phyloP scores from a whole-genome alignment of 2,888 invertebrate genomes.

The Tipula lateralis region DNA sequence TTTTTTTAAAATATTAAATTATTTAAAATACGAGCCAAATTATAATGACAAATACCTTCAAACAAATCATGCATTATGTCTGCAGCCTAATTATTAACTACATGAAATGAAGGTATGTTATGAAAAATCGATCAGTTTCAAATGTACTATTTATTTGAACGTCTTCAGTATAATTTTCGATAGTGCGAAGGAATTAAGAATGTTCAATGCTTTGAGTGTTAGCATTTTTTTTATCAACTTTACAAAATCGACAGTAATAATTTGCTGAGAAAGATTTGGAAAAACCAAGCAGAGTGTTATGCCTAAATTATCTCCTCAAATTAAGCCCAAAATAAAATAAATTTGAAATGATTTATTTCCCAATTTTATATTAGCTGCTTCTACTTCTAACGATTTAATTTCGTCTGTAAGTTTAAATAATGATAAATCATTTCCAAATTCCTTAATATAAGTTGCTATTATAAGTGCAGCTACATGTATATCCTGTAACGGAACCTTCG shows the following conservation, averaged over 20 bases:
- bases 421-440: neutral
- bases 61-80: neutral
- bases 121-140: neutral
- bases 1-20: neutral
- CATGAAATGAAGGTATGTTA: neutral
- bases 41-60: neutral
- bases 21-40: neutral
- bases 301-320: neutral
- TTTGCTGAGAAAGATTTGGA: neutral
- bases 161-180: neutral
- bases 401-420: neutral
- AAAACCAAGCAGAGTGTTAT: neutral
- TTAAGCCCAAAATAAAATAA: neutral
- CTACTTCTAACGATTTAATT: neutral
- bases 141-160: neutral
- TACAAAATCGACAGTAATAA: neutral
- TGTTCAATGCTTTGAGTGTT: neutral
- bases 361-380: neutral
- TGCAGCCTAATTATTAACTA: neutral
- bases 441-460: neutral
- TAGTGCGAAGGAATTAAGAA: neutral
- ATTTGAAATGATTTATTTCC: neutral
- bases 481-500: too few species aligned
- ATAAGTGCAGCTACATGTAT: neutral
- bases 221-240: neutral